These are phyloP conservation scores for Crocodylus rhombifer DNA, from an alignment of 2,797 vertebrate genomes.

Conservation along the genomic window DNA sequence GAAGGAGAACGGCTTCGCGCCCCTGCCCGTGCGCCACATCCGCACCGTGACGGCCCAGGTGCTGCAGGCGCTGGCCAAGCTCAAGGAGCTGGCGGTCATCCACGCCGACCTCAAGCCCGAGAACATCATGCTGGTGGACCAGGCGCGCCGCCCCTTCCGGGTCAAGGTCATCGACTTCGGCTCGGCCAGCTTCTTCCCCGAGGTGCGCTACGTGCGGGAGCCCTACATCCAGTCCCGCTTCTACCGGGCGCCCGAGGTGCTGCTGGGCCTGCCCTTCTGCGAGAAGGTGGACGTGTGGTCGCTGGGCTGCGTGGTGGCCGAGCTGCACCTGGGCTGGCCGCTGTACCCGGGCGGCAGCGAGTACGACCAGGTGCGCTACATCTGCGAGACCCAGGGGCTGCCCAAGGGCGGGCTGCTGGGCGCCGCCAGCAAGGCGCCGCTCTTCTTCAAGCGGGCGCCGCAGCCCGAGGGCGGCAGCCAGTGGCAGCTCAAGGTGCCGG, in stretches of 20 bases:
- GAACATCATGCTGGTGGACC: slow-evolving; percentile 87
- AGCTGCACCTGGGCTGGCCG: slow-evolving; percentile 83
- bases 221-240: slow-evolving; percentile 86
- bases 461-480: slow-evolving; percentile 7
- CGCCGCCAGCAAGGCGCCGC: slow-evolving; percentile 71
- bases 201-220: slow-evolving; percentile 75
- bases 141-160: slow-evolving; percentile 78
- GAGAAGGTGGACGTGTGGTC: slow-evolving; percentile 87
- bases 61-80: slow-evolving; percentile 76
- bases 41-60: slow-evolving; percentile 81
- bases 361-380: slow-evolving; percentile 82
- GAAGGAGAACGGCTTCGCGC: slow-evolving; percentile 79
- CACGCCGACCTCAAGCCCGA: slow-evolving; percentile 83
- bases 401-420: slow-evolving; percentile 76
- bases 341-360: slow-evolving; percentile 81
- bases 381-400: slow-evolving; percentile 83
- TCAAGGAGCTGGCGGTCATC: slow-evolving; percentile 84
- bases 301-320: slow-evolving; percentile 81
- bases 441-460: slow-evolving; percentile 75
- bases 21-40: slow-evolving; percentile 79
- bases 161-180: slow-evolving; percentile 86
- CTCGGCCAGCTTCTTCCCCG: slow-evolving; percentile 78
- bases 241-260: slow-evolving; percentile 83
- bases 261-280: slow-evolving; percentile 83
- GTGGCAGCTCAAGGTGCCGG: slow-evolving; percentile 79